Base-by-base conservation (phyloP, 2,888 invertebrate species). In the Cremastinae sp. region DNA sequence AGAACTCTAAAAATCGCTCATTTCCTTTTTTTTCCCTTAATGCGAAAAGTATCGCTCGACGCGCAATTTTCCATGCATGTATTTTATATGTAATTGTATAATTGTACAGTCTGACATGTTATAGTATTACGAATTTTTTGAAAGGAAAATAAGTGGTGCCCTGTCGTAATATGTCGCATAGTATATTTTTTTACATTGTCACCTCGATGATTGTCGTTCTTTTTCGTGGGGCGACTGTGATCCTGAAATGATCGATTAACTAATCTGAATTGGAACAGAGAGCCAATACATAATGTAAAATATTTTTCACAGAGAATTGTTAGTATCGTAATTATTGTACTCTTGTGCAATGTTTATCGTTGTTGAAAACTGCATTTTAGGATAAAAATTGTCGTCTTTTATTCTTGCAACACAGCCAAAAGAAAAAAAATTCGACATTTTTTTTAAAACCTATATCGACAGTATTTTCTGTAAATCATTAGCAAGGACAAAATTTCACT, bases 81-180 rank as follows among this genome's bases (percentile, higher is more conserved):
- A 64, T 65, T 61, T 69, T 61, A 62, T 47, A 22, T 72, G 36
- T 10, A 51, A 47, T 74, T 77, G 53, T 79, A 74, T 72, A 75
- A 59, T 72, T 78, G 72, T 75, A 76, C 71, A 78, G 68, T 72
- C 68, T 12, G 36, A 49, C 59, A 58, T 53, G 73, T 41, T 34
- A 75, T 78, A 80, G 78, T 79, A 80, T 80, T 78, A 76, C 66
- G 54, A 74, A 74, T 64, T 72, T n/a, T 20, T 58, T 75, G 54
- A 71, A 47, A 66, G 58, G 61, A 54, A 34, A 38, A 34, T 20
- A 56, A 65, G n/a, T 22, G 62, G 51, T 49, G 51, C 51, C 43
- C n/a, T 1, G 1, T 43, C 36, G 59, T 54, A 59, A 47, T n/a
- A n/a, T 51, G 20, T 71, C 68, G 64, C 28, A 64, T 66, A 75